Conservation (phyloP, 2,888 invertebrate genomes). For the Hirudinaria manillensis region DNA sequence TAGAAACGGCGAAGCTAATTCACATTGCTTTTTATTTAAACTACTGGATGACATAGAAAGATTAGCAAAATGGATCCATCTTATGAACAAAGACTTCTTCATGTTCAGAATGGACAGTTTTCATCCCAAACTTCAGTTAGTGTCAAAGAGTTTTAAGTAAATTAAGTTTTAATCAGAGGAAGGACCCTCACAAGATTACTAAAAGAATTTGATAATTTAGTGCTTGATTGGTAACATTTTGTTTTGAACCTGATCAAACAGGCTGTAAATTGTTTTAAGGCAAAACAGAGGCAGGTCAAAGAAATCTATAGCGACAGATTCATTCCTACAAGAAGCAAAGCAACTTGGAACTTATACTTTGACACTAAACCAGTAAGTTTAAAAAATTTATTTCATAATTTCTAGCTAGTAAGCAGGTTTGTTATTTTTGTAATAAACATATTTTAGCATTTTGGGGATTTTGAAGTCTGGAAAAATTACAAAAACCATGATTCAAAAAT, state of each 20-base stretch:
- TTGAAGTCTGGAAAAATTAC: too few species aligned
- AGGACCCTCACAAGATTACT: too few species aligned
- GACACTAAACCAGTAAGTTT: slow-evolving; percentile 21
- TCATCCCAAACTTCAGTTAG: slow-evolving; percentile 8
- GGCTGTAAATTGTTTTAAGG: neutral
- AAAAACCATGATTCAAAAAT: too few species aligned
- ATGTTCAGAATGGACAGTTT: slow-evolving; percentile 21
- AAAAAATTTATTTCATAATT: neutral
- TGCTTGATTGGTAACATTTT: too few species aligned
- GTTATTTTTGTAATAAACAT: too few species aligned
- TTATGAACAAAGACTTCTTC: slow-evolving; percentile 31
- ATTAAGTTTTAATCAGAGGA: neutral
- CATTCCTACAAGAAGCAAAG: slow-evolving; percentile 30
- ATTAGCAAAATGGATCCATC: slow-evolving; percentile 27
- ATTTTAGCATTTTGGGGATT: too few species aligned
- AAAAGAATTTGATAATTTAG: too few species aligned
- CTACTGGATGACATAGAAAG: neutral
- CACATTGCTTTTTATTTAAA: too few species aligned
- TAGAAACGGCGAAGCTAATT: too few species aligned
- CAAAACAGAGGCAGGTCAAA: neutral
- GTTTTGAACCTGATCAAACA: too few species aligned
- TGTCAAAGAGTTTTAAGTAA: neutral
- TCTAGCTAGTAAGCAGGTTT: too few species aligned
- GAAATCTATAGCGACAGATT: slow-evolving; percentile 31
- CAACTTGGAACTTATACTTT: slow-evolving; percentile 30